Base-by-base conservation (phyloP, 2,888 invertebrate genomes). In the Cremastinae sp. region DNA sequence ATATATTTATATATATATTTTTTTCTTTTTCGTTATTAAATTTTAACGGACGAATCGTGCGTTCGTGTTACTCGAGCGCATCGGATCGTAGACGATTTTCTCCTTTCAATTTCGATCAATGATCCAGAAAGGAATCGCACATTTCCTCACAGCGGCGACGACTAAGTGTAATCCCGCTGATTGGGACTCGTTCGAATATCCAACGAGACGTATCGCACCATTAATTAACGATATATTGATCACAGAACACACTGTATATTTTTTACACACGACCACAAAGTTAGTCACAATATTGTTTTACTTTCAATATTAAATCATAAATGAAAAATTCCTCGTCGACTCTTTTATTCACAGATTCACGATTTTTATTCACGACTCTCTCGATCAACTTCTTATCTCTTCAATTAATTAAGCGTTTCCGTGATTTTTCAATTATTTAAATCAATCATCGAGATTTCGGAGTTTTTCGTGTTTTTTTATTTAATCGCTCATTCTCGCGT, bases 151-250 rank as follows among this genome's bases (percentile, higher is more conserved):
- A n/a, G n/a, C n/a, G 45, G 28, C 28, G 18, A 5, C 8, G 53
- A 53, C 65, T 76, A 80, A 51, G 81, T 81, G 62, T 82, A 81
- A 81, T 83, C 84, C 79, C 76, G 76, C 70, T 69, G 71, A 70
- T 72, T 72, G 61, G 71, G 74, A 66, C 61, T 79, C 81, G 80
- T 82, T 58, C 81, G 80, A 20, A 61, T 62, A 65, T 74, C 73
- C 58, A 59, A 55, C 49, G 43, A 55, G 53, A n/a, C 51, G 72
- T 79, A 61, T 66, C 80, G 79, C 81, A 83, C 77, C 82, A 83
- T 84, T 75, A 77, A 79, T 81, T 49, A 69, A 69, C 39, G 12
- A 49, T 41, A 22, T 37, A 35, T 22, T 1, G 18, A 14, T 10
- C 56, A 59, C 37, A 22, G 47, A 43, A 65, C 61, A 55, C 77